Conservation (phyloP, 2,113 vertebrate genomes). For the Psophia crepitans region DNA sequence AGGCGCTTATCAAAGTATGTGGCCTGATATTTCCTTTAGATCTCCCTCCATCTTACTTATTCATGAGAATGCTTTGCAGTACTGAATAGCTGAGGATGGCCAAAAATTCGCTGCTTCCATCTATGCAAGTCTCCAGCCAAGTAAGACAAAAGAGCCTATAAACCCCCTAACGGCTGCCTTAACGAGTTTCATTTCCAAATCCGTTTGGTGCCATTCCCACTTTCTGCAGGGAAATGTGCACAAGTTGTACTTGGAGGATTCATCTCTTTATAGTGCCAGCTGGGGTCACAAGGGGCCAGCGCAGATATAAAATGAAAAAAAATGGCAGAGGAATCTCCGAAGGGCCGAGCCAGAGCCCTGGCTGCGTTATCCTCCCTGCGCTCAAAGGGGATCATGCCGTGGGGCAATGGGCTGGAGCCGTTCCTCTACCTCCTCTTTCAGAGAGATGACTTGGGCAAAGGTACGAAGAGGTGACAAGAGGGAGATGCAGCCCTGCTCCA, state of each 20-base stretch:
- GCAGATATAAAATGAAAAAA: background rate
- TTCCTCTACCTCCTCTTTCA: background rate
- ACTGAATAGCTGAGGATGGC: conserved; percentile 3
- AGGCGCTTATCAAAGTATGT: background rate
- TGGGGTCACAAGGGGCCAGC: conserved; percentile 29
- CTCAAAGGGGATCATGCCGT: background rate
- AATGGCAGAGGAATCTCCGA: background rate
- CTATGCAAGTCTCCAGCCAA: conserved; percentile 30
- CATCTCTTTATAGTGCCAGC: background rate
- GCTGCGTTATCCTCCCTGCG: background rate
- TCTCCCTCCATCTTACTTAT: background rate
- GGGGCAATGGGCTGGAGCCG: background rate
- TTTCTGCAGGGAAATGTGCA: conserved; percentile 33
- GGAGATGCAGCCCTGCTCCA: background rate
- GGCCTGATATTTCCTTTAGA: background rate
- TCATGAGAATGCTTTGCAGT: background rate
- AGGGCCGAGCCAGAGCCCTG: background rate
- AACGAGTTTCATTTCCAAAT: conserved; percentile 21
- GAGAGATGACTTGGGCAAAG: background rate
- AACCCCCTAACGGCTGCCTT: conserved; percentile 22
- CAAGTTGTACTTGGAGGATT: conserved; percentile 37
- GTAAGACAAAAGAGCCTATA: conserved; percentile 34
- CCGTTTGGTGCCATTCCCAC: conserved; percentile 18
- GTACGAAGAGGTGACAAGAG: background rate
- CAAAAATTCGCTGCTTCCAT: background rate